Evolutionary conservation across 2,888 invertebrate genomes (phyloP), one percentile per base, ranked within the genome.

Genomic region (Scotopteryx bipunctaria): DNA sequence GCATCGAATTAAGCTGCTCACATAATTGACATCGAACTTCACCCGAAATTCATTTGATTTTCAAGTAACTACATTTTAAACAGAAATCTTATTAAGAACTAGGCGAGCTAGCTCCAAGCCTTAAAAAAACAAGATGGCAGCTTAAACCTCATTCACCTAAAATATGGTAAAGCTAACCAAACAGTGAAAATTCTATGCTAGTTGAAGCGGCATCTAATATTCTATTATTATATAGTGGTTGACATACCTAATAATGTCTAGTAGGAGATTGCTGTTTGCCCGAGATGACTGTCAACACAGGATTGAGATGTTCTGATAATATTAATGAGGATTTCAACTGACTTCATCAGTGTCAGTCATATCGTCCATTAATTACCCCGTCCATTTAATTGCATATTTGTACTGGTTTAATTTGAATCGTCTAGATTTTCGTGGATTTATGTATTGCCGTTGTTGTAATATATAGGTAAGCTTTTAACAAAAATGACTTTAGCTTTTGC

Each of bases 221-320:
- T 76, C 76, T 68, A 76, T 77, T 74, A 76, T 59, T 65, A 54
- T 36, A 21, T 6, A 42, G 32, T 21, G 29, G 59, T 56, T 65
- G 60, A 63, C 63, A 62, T 41, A 37, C 32, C 6, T 38, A 40
- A 14, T 13, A 32, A 13, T 32, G 14, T 32, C 1, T 17, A n/a
- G 8, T 4, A 15, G 13, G 14, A 45, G 38, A 51, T 50, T 51
- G 44, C 50, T 45, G 21, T 51, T 51, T 46, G 21, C 51, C 19
- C 38, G 8, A 15, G 36, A 36, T 32, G 29, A 29, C 36, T 29
- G 51, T 45, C 36, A 41, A 45, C 40, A 40, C 29, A 33, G 29
- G 23, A 40, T 46, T 36, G 51, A 29, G 41, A 41, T 33, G 37
- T 38, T 37, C 32, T 33, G 31, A 14, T 37, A 33, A 37, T 50